A percentile compares a stretch with the other conserved stretches of the same genome.
These are phyloP conservation scores for Zootoca vivipara DNA, from an alignment of 2,113 vertebrate genomes.

Conservation along the genomic window DNA sequence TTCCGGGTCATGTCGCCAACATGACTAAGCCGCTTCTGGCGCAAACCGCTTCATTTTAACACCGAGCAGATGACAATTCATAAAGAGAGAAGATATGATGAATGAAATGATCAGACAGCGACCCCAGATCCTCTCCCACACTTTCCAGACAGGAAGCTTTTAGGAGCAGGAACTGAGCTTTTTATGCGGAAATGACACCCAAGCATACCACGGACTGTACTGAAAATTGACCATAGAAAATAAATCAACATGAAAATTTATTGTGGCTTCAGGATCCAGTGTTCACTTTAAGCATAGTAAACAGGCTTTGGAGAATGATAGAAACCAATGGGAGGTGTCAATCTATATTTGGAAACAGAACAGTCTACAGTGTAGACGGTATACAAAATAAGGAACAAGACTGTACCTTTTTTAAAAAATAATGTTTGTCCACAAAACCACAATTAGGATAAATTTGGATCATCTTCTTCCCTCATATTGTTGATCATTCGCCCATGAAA, in stretches of 20 bases:
- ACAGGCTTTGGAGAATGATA: no score
- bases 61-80: background rate
- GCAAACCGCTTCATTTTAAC: background rate
- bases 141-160: constrained; percentile 20
- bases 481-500: background rate
- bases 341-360: background rate
- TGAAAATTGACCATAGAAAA: background rate
- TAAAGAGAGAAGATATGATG: background rate
- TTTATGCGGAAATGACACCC: constrained; percentile 1
- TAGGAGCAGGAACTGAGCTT: background rate
- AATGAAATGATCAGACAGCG: background rate
- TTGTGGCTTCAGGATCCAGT: background rate
- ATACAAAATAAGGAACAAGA: background rate
- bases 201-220: background rate
- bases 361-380: background rate
- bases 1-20: no score
- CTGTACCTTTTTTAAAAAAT: background rate
- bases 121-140: background rate
- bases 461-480: background rate
- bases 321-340: no score
- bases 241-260: background rate
- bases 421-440: background rate
- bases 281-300: background rate
- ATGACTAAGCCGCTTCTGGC: no score
- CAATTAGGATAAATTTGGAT: no score